Percentiles rank a stretch among this genome's conserved stretches.
Evolutionary conservation across 2,888 invertebrate species (phyloP).

Genomic region (Nemoura dubitans): DNA sequence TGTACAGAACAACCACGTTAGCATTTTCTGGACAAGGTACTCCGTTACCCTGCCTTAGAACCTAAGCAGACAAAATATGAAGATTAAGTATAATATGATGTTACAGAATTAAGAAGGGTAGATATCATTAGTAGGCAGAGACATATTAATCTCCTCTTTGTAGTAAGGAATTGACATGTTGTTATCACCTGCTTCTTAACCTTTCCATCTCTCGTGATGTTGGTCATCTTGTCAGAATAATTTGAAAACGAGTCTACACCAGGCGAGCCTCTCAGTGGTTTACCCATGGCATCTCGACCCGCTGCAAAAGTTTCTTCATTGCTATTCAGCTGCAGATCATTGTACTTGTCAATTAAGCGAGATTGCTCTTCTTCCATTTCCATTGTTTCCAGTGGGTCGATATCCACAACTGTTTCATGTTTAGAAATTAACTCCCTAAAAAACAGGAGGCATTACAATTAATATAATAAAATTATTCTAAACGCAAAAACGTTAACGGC

Average conservation of each 20-base stretch:
- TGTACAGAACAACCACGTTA: constrained; percentile 72
- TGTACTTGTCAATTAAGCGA: not conserved
- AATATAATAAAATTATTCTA: too few species aligned
- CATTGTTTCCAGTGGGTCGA: not conserved
- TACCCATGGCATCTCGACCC: not conserved
- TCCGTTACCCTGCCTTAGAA: constrained; percentile 71
- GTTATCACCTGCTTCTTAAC: constrained; percentile 56
- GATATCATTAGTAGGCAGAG: not conserved
- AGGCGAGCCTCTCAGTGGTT: constrained; percentile 3
- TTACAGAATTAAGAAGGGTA: too few species aligned
- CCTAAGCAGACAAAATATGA: constrained; percentile 53
- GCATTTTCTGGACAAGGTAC: constrained; percentile 64
- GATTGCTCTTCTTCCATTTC: not conserved
- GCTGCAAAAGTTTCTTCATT: not conserved
- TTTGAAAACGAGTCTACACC: constrained; percentile 62
- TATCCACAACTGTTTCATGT: not conserved
- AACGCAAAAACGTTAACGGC: too few species aligned
- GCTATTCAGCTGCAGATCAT: not conserved
- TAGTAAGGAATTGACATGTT: too few species aligned
- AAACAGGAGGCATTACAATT: not conserved
- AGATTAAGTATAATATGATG: not conserved
- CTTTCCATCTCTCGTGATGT: constrained; percentile 64
- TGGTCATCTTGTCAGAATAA: constrained; percentile 65
- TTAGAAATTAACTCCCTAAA: not conserved
- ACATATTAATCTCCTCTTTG: not conserved